Conservation (phyloP, 2,888 invertebrate species). For the Heteromyza rotundicornis region DNA sequence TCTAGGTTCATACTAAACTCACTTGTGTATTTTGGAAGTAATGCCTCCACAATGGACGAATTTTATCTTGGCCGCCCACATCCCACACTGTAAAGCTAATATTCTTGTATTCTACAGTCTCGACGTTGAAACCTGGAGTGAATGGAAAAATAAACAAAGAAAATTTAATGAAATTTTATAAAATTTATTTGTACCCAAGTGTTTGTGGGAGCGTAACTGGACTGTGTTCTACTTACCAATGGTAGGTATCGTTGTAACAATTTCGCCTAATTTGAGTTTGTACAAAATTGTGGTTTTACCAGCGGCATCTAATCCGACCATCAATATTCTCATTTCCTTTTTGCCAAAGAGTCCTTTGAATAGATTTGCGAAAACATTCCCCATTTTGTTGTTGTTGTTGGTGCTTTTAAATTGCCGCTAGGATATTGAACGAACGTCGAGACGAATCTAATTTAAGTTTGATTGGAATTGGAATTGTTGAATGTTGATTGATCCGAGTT, state of each 20-base stretch:
- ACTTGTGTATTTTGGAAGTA: conserved; percentile 97
- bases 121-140: conserved; percentile 94
- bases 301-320: conserved; percentile 99
- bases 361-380: conserved; percentile 95
- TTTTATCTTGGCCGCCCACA: conserved; percentile 98
- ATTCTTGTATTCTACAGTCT: conserved; percentile 99
- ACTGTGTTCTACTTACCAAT: conserved; percentile 85
- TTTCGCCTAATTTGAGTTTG: conserved; percentile 99
- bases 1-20: no score
- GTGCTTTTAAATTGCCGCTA: conserved; percentile 30
- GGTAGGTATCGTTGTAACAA: conserved; percentile 99
- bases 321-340: conserved; percentile 99
- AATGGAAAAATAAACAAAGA: conserved; percentile 12
- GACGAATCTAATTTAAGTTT: conserved; percentile 17
- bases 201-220: no score
- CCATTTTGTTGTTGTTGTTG: conserved; percentile 72
- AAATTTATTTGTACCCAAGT: neutral
- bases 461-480: conserved; percentile 36
- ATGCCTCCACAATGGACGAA: conserved; percentile 96
- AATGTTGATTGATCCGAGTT: conserved; percentile 26
- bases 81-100: conserved; percentile 99
- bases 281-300: conserved; percentile 99
- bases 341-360: conserved; percentile 99
- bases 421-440: conserved; percentile 6
- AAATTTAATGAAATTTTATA: no score